A percentile compares a stretch with the other conserved stretches of the same genome.
Evolutionary conservation across 2,113 vertebrate species (phyloP).

Genomic region (Bombycilla garrulus): DNA sequence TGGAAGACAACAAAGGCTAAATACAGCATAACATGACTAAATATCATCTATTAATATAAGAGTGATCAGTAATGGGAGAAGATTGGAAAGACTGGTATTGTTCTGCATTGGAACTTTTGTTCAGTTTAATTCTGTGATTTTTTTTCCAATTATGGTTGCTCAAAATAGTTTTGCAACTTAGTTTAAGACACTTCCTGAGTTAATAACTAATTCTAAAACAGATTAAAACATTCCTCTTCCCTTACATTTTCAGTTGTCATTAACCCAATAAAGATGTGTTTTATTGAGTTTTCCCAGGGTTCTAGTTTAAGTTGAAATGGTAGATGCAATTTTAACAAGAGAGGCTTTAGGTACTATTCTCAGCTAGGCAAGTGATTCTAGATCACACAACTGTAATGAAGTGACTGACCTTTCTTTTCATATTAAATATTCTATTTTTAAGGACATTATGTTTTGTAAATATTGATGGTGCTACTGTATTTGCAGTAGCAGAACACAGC

Average conservation of each 20-base stretch:
- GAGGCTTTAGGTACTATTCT: background rate
- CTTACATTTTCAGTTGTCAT: background rate
- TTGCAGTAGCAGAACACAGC: background rate
- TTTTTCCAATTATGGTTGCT: background rate
- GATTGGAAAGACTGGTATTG: background rate
- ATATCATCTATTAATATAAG: background rate
- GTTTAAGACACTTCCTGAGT: constrained; percentile 43
- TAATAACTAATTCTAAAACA: constrained; percentile 62
- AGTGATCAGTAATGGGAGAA: background rate
- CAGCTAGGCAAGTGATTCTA: background rate
- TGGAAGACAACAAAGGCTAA: background rate
- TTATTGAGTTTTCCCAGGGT: background rate
- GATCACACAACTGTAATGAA: background rate
- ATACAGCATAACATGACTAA: background rate
- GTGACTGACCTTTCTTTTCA: background rate
- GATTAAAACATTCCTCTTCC: background rate
- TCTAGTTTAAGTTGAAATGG: background rate
- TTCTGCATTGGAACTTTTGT: constrained; percentile 10
- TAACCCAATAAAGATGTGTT: background rate
- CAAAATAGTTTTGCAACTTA: constrained; percentile 21
- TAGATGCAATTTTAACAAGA: background rate
- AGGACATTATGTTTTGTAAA: background rate
- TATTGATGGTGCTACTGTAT: background rate
- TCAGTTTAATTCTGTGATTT: background rate
- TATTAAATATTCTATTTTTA: background rate